Conservation (phyloP, 2,113 vertebrate genomes). For the Pagrus major region DNA sequence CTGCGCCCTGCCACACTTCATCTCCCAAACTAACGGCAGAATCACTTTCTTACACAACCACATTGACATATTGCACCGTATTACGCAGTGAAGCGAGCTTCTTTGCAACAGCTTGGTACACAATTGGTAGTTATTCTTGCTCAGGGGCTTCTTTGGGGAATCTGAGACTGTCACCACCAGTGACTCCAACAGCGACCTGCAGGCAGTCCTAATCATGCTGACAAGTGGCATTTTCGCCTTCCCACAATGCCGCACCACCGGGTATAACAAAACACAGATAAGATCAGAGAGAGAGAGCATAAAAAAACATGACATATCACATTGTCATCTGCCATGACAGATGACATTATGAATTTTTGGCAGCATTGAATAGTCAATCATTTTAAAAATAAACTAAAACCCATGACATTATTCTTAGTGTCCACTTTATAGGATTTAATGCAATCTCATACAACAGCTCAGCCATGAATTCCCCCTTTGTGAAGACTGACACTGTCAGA, state of each 20-base stretch:
- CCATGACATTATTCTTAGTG: no score
- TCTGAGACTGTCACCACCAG: conserved; percentile 8
- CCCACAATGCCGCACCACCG: background rate
- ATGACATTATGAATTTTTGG: conserved; percentile 4
- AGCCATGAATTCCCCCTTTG: no score
- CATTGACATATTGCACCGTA: conserved; percentile 2
- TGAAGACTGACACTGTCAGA: no score
- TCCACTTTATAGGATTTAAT: no score
- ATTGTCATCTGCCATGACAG: no score
- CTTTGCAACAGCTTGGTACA: background rate
- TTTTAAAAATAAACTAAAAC: background rate
- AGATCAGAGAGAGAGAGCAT: background rate
- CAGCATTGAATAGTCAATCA: background rate
- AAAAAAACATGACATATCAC: background rate
- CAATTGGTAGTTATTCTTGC: conserved; percentile 11
- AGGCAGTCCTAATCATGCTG: conserved; percentile 11
- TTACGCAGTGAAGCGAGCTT: background rate
- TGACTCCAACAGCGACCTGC: conserved; percentile 10
- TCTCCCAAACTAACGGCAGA: conserved; percentile 22
- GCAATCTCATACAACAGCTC: no score
- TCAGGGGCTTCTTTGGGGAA: conserved; percentile 13
- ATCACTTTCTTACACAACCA: background rate
- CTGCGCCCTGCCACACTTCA: conserved; percentile 10
- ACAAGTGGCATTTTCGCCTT: conserved; percentile 21
- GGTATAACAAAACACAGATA: background rate